Conservation (phyloP, 2,113 vertebrate species). For the Heteronetta atricapilla region DNA sequence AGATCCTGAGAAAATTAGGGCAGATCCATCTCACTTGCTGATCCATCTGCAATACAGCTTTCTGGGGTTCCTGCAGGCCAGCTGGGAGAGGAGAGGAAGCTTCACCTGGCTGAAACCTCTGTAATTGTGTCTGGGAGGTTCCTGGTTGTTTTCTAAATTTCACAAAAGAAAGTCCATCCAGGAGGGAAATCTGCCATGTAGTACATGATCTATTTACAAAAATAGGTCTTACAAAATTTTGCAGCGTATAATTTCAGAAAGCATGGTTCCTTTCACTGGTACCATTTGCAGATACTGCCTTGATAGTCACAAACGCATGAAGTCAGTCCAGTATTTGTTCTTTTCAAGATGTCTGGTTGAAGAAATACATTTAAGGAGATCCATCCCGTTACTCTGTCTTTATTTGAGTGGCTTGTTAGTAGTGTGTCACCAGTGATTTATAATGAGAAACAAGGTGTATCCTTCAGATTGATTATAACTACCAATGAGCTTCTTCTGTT, state of each 20-base stretch:
- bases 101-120: neutral
- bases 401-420: neutral
- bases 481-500: neutral
- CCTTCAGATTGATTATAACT: neutral
- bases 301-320: neutral
- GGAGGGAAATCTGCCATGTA: neutral
- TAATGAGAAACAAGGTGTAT: neutral
- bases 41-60: neutral
- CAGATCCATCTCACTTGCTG: neutral
- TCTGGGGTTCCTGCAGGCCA: neutral
- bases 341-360: neutral
- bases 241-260: rapidly evolving
- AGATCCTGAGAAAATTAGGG: neutral
- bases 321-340: neutral
- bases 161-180: neutral
- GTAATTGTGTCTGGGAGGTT: neutral
- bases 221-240: neutral
- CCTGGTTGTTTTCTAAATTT: neutral
- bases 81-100: rapidly evolving
- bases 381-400: neutral
- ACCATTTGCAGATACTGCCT: neutral
- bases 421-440: neutral
- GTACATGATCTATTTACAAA: neutral
- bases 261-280: neutral
- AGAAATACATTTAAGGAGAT: neutral